Conservation (phyloP, 1,140 invertebrate genomes). For the Zaprionus capensis region DNA sequence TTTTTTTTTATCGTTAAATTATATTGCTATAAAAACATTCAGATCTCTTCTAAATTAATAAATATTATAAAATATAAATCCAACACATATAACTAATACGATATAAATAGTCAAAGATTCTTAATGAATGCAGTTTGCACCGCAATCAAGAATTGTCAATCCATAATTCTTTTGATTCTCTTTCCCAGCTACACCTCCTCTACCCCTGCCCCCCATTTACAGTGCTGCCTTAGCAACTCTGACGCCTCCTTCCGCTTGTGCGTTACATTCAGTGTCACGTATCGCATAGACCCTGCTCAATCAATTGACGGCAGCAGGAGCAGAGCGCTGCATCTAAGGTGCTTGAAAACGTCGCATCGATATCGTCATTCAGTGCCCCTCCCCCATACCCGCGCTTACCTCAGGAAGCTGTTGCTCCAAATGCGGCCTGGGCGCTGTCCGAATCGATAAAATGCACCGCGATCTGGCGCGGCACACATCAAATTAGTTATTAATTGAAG, state of each 20-base stretch:
- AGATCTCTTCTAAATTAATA: background rate
- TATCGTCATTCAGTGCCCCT: constrained; percentile 38
- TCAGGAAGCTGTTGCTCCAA: constrained; percentile 61
- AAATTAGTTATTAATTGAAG: constrained; percentile 83
- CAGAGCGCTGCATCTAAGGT: constrained; percentile 68
- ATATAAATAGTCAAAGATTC: background rate
- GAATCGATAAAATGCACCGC: constrained; percentile 79
- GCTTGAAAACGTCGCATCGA: constrained; percentile 61
- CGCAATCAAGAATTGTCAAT: constrained; percentile 51
- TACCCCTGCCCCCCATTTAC: background rate
- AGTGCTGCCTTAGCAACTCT: background rate
- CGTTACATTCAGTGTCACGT: constrained; percentile 66
- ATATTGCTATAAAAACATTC: background rate
- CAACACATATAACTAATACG: too few species aligned
- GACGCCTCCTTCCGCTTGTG: constrained; percentile 31
- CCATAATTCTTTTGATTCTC: constrained; percentile 45
- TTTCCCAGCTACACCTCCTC: background rate
- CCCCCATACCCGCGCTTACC: constrained; percentile 5
- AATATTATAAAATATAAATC: background rate
- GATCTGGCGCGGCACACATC: constrained; percentile 76
- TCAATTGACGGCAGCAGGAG: constrained; percentile 63
- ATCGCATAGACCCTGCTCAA: constrained; percentile 72
- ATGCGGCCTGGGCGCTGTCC: constrained; percentile 73
- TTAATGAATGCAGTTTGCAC: constrained; percentile 6
- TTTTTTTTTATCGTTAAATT: background rate